phyloP scores from a whole-genome alignment of 1,140 invertebrate genomes.

The Melitaea cinxia region DNA sequence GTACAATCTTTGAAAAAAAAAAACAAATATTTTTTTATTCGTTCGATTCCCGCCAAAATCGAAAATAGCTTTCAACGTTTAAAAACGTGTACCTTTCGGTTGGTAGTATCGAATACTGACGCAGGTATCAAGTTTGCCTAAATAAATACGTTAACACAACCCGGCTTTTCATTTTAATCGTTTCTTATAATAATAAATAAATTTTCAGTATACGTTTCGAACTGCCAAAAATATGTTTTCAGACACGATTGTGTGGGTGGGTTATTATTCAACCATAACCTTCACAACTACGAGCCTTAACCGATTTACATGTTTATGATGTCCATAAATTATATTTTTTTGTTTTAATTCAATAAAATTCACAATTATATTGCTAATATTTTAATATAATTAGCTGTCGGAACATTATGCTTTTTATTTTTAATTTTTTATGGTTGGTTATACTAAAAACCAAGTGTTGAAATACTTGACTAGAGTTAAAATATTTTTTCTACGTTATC shows the following conservation, averaged over 20 bases:
- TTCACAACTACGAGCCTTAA: too few relatives aligned
- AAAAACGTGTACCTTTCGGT: conserved; percentile 34
- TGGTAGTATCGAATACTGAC: conserved; percentile 42
- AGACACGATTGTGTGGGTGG: neutral
- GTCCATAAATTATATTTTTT: too few relatives aligned
- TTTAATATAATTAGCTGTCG: too few relatives aligned
- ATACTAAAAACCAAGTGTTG: too few relatives aligned
- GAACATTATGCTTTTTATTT: too few relatives aligned
- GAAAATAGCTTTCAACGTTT: conserved; percentile 11
- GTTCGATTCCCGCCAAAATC: conserved; percentile 36
- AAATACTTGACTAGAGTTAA: too few relatives aligned
- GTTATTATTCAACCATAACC: neutral
- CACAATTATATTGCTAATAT: too few relatives aligned
- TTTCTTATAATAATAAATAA: neutral
- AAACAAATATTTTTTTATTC: conserved; percentile 16
- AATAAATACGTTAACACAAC: conserved; percentile 43
- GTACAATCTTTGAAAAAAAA: conserved; percentile 5
- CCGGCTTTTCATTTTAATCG: conserved; percentile 24
- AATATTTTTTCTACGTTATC: too few relatives aligned
- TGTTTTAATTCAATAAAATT: too few relatives aligned
- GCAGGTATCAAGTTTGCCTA: conserved; percentile 28
- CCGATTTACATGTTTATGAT: too few relatives aligned
- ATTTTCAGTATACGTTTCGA: neutral
- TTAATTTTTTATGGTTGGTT: too few relatives aligned
- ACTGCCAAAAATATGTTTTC: neutral